Conservation (phyloP, 2,888 invertebrate species). For the Himalopsyche anomala region DNA sequence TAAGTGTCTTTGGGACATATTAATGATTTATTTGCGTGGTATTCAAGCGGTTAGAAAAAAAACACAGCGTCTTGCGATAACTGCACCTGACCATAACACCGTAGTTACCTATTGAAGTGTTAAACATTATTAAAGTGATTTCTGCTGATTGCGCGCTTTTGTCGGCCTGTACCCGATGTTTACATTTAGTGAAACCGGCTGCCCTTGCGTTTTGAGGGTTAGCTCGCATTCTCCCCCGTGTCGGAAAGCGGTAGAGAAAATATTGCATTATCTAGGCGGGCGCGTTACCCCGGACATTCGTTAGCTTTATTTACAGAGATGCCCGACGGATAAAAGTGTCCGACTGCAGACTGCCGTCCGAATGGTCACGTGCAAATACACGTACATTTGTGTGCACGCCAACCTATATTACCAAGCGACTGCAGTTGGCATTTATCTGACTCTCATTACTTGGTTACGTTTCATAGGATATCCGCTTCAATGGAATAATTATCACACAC, state of each 20-base stretch:
- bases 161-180: not conserved
- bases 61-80: not conserved
- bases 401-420: slow-evolving; percentile 25
- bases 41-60: too few relatives aligned
- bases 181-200: slow-evolving; percentile 38
- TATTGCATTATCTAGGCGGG: slow-evolving; percentile 66
- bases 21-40: too few relatives aligned
- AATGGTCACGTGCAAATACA: slow-evolving; percentile 40
- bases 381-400: not conserved
- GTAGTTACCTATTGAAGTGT: not conserved
- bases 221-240: slow-evolving; percentile 27
- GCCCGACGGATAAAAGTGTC: slow-evolving; percentile 62
- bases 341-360: slow-evolving; percentile 50
- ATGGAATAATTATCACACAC: slow-evolving; percentile 34
- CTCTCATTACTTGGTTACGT: slow-evolving; percentile 11
- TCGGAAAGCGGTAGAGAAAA: slow-evolving; percentile 57
- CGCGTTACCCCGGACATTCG: slow-evolving; percentile 66
- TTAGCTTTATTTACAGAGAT: slow-evolving; percentile 66
- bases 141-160: slow-evolving; percentile 10
- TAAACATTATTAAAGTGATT: slow-evolving; percentile 29
- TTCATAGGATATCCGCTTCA: not conserved
- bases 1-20: too few relatives aligned
- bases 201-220: slow-evolving; percentile 40
- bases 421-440: slow-evolving; percentile 10
- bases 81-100: slow-evolving; percentile 43